phyloP scores from a whole-genome alignment of 35 echinoderm and acorn worm genomes.

The Hemicentrotus pulcherrimus region DNA sequence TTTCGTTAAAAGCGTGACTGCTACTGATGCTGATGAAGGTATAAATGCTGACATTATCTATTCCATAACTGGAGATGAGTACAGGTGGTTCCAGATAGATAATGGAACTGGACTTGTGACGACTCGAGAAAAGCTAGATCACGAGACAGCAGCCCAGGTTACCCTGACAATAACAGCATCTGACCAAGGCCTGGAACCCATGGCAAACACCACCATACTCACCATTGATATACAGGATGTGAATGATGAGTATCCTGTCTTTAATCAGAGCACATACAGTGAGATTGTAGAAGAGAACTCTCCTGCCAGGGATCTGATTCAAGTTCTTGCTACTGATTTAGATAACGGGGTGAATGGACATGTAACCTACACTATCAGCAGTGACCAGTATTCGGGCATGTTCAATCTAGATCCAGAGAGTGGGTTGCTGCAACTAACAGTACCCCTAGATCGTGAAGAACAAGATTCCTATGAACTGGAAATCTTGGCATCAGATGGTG shows the following conservation, averaged over 20 bases:
- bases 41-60: conserved; percentile 83
- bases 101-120: conserved; percentile 72
- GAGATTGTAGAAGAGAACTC: conserved; percentile 43
- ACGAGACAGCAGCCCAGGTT: conserved; percentile 74
- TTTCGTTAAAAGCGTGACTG: conserved; percentile 82
- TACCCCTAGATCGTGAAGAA: conserved; percentile 55
- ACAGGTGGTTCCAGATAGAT: conserved; percentile 89
- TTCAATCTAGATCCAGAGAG: conserved; percentile 37
- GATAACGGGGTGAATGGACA: conserved; percentile 60
- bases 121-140: conserved; percentile 64
- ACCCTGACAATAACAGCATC: conserved; percentile 62
- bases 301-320: not conserved
- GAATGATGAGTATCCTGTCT: conserved; percentile 61
- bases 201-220: conserved; percentile 35
- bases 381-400: conserved; percentile 52
- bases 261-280: conserved; percentile 49
- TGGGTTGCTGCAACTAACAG: not conserved
- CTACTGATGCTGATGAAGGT: conserved; percentile 81
- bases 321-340: conserved; percentile 54
- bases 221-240: conserved; percentile 38
- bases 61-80: conserved; percentile 79
- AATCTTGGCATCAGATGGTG: conserved; percentile 75
- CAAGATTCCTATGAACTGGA: conserved; percentile 64
- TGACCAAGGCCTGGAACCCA: not conserved
- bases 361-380: conserved; percentile 55